A percentile compares a stretch with the other conserved stretches of the same genome.
phyloP scores from a whole-genome alignment of 2,797 vertebrate species.

The Lophotriccus pileatus region DNA sequence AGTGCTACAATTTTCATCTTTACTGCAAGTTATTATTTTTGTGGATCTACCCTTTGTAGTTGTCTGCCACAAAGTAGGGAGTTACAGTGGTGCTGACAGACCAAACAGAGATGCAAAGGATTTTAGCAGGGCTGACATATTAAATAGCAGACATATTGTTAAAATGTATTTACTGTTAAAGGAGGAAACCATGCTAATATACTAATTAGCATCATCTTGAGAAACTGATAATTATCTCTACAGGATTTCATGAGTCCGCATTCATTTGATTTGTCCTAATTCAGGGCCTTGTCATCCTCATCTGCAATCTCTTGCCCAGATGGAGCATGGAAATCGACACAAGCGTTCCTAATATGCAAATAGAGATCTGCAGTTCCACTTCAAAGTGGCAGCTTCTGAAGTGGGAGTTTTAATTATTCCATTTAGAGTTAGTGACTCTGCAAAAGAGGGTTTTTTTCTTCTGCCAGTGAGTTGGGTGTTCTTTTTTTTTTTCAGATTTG shows the following conservation, averaged over 20 bases:
- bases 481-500: neutral
- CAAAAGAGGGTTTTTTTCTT: neutral
- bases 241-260: slow-evolving; percentile 32
- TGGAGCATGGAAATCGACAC: slow-evolving; percentile 27
- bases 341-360: slow-evolving; percentile 32
- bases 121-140: neutral
- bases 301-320: slow-evolving; percentile 38
- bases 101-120: neutral
- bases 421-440: slow-evolving; percentile 46
- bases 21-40: neutral
- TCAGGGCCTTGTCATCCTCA: slow-evolving; percentile 33
- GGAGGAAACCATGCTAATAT: slow-evolving; percentile 22
- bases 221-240: slow-evolving; percentile 53
- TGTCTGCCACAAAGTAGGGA: neutral
- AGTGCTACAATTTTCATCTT: neutral
- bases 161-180: slow-evolving; percentile 25
- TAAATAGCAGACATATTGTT: neutral
- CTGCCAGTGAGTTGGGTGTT: neutral
- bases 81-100: fast-evolving
- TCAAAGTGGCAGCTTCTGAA: slow-evolving; percentile 48
- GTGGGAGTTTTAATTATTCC: slow-evolving; percentile 53
- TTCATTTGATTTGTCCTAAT: slow-evolving; percentile 51
- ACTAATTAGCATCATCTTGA: slow-evolving; percentile 35
- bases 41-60: neutral
- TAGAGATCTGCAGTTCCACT: slow-evolving; percentile 43